Evolutionary conservation across 64 coral and sea anemone genomes (phyloP), one percentile per base, ranked within the genome.

Genomic region (Pachyseris speciosa): DNA sequence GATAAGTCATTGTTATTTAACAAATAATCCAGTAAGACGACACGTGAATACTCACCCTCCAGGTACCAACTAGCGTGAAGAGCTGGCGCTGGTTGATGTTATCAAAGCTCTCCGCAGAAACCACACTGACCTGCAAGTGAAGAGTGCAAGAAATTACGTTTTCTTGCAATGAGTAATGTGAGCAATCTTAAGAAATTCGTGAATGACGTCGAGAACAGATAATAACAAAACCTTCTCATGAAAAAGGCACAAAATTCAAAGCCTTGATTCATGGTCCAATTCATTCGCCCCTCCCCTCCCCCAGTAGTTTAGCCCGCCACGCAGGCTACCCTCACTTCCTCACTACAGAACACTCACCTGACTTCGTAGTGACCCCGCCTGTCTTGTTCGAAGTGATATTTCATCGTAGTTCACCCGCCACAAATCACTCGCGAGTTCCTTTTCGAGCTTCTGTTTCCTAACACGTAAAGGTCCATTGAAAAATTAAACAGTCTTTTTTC

Each of bases 361-460:
- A 52, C 94, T 96, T 31, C 94, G 90, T 15, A 96, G 67, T 4
- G 94, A 96, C 0, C 94, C 94, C 9, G 74, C 19, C n/a, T 10
- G 52, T 78, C 78, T 91, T 3, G 94, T 77, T 39, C 91, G 75
- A 34, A 96, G 63, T 33, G 74, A 52, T 58, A 96, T 86, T 60
- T 96, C 90, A 32, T 64, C 69, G 60, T 92, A 96, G 30, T 89
- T 86, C 43, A 96, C 86, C 61, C 87, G 69, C 94, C 94, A 96
- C 29, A 89, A 74, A 75, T 96, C 84, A 61, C 85, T 77, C 58
- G 84, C 90, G n/a, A 96, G 40, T 66, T 96, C 94, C 44, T 87
- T 88, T 41, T 96, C 94, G 28, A 93, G 41, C 50, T 93, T 92
- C 81, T 96, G 94, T 33, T 96, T 96, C 44, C 94, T 96, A 28